phyloP scores from a whole-genome alignment of 2,797 vertebrate species.

The Enteromius argenteus region DNA sequence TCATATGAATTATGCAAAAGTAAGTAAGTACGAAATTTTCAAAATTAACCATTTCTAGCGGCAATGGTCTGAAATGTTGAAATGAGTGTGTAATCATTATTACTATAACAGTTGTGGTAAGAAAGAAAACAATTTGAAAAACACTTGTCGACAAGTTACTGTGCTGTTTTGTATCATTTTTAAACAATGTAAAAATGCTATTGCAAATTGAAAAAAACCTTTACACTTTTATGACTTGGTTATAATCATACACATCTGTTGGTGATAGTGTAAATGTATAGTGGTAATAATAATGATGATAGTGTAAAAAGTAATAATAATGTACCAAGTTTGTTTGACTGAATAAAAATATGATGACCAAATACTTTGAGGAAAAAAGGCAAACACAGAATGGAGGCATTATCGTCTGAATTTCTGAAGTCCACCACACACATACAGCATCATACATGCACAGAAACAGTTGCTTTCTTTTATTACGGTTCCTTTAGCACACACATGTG shows the following conservation, averaged over 20 bases:
- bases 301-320: background rate
- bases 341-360: slow-evolving; percentile 6
- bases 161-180: background rate
- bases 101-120: background rate
- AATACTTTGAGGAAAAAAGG: background rate
- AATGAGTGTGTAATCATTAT: background rate
- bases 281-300: background rate
- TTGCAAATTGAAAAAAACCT: background rate
- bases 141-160: background rate
- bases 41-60: background rate
- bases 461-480: slow-evolving; percentile 14
- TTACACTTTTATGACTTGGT: background rate
- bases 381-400: background rate
- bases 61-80: background rate
- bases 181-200: background rate
- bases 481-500: slow-evolving; percentile 34
- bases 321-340: background rate
- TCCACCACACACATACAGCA: background rate
- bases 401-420: background rate
- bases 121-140: background rate
- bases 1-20: background rate
- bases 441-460: slow-evolving; percentile 30
- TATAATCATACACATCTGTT: background rate
- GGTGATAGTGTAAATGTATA: background rate
- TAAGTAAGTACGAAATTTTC: background rate